Evolutionary conservation across 1,140 invertebrate species (phyloP), one percentile per base, ranked within the genome.

Genomic region (Bilobella aurantiaca): DNA sequence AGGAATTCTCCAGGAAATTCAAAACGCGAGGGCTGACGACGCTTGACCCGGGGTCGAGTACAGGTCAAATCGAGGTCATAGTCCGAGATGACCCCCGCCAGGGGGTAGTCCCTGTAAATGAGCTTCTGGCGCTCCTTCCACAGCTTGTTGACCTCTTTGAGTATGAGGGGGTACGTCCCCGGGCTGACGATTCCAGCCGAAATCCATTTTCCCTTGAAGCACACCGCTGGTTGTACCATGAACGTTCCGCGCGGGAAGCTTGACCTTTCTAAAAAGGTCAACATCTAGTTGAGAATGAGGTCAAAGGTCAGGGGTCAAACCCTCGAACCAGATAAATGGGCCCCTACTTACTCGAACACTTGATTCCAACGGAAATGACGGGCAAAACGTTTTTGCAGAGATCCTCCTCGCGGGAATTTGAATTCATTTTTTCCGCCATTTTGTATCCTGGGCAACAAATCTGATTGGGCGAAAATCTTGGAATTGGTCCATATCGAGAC

Each of bases 191-290:
- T 47, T 32, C 66, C 65, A 12, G 64, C 31, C n/a, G 70, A 67
- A 29, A 58, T 58, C 71, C 71, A 72, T 25, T 46, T 53, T 14
- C 66, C 66, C 14, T 57, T 47, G 27, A 42, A 18, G 34, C 66
- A 69, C 2, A 68, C 47, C 18, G 29, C 49, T 3, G 71, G 71
- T 56, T 72, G 68, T 42, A 72, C 66, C 63, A 72, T 68, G 42
- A 69, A 72, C 5, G 68, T 70, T 16, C 68, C 68, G 3, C 25
- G 27, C 14, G 71, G 66, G 42, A 72, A 66, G 25, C 56, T 58
- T 23, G 32, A 63, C n/a, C 25, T 34, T 32, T 56, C 65, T 71
- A 27, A 23, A 65, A 59, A 53, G 14, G 34, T 42, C 31, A 42
- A 18, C 34, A 42, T 8, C 34, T 18, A 42, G 8, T 42, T 42